Conservation (phyloP, 2,888 invertebrate genomes). For the Pinctada fucata region DNA sequence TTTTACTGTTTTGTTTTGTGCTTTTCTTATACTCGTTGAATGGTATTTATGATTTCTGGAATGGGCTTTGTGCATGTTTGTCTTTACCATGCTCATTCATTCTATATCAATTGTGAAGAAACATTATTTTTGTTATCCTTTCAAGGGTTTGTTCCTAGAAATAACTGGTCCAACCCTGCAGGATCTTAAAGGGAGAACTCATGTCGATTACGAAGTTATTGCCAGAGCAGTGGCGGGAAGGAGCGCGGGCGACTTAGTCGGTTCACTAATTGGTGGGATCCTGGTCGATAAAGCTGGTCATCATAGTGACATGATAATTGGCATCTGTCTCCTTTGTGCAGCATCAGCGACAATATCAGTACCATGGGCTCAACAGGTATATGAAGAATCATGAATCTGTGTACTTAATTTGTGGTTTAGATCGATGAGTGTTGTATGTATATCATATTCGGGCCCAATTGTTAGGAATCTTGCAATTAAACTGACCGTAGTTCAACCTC, state of each 20-base stretch:
- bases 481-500: too few relatives aligned
- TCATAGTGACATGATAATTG: slow-evolving; percentile 5
- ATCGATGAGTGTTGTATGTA: too few relatives aligned
- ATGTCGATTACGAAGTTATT: not conserved
- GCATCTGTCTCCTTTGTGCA: not conserved
- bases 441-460: too few relatives aligned
- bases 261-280: slow-evolving; percentile 11
- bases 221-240: slow-evolving; percentile 1
- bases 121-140: not conserved
- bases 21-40: too few relatives aligned
- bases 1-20: too few relatives aligned
- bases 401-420: too few relatives aligned
- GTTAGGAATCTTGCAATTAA: too few relatives aligned
- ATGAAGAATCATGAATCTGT: not conserved
- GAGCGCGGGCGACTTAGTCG: not conserved
- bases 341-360: not conserved
- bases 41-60: too few relatives aligned
- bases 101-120: too few relatives aligned
- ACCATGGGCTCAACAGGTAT: slow-evolving; percentile 6
- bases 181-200: slow-evolving; percentile 9
- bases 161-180: slow-evolving; percentile 13
- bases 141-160: slow-evolving; percentile 9
- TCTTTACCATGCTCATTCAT: too few relatives aligned
- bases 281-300: slow-evolving; percentile 5
- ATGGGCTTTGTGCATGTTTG: too few relatives aligned